phyloP scores from a whole-genome alignment of 2,888 invertebrate species.

The Phorcus lineatus region DNA sequence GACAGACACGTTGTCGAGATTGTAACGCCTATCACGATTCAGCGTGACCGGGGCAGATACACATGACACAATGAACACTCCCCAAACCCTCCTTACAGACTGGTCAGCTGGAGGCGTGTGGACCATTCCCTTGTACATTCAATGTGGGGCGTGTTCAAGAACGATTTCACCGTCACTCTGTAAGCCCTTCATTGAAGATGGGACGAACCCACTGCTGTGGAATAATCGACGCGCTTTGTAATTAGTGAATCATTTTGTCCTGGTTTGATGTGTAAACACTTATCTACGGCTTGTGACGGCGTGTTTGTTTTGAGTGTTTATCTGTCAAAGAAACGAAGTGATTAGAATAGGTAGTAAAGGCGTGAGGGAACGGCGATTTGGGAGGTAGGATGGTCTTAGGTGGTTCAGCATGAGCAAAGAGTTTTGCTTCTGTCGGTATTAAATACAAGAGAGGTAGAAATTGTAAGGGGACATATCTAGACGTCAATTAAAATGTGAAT shows the following conservation, averaged over 20 bases:
- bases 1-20: neutral
- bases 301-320: too few relatives aligned
- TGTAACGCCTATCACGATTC: constrained; percentile 1
- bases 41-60: neutral
- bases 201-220: neutral
- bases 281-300: too few relatives aligned
- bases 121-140: neutral
- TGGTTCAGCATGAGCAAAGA: too few relatives aligned
- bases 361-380: too few relatives aligned
- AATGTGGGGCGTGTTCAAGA: neutral
- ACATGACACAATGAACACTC: neutral
- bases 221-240: neutral
- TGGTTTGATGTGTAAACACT: neutral
- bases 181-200: neutral
- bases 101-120: neutral
- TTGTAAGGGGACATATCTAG: too few relatives aligned
- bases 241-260: neutral
- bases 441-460: too few relatives aligned
- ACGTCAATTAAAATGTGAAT: too few relatives aligned
- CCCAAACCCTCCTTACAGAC: neutral
- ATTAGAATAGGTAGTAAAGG: too few relatives aligned
- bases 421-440: too few relatives aligned
- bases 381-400: too few relatives aligned
- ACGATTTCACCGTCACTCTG: neutral
- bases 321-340: too few relatives aligned